phyloP scores from a whole-genome alignment of 2,888 invertebrate species.

The Coronaproctus castanopsis region DNA sequence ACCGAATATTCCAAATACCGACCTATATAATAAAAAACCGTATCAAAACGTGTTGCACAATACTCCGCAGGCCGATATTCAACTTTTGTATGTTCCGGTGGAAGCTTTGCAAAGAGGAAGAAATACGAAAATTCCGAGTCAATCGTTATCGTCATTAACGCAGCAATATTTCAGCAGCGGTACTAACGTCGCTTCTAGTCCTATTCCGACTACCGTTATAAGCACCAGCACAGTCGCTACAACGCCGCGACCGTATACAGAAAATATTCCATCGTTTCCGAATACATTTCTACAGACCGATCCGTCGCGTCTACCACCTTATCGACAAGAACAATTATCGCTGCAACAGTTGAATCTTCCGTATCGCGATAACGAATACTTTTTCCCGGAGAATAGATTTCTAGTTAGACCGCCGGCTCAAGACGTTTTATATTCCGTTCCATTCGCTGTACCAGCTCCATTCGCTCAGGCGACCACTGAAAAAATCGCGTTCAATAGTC shows the following conservation, averaged over 20 bases:
- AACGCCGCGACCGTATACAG: neutral
- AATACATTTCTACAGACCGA: neutral
- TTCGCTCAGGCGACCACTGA: no score
- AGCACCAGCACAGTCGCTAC: constrained; percentile 21
- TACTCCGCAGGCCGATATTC: constrained; percentile 41
- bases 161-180: no score
- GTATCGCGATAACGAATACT: neutral
- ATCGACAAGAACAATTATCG: neutral
- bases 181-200: no score
- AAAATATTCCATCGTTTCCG: no score
- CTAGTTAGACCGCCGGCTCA: no score
- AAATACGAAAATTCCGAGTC: constrained; percentile 2
- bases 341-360: neutral
- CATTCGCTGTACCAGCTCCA: no score
- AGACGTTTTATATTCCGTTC: no score
- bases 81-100: constrained; percentile 60
- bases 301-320: neutral
- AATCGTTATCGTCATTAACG: no score
- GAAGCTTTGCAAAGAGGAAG: constrained; percentile 38
- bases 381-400: no score
- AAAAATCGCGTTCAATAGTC: no score
- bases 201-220: no score
- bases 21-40: neutral
- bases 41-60: neutral
- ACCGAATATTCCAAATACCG: constrained; percentile 11